A percentile compares a stretch with the other conserved stretches of the same genome.
Evolutionary conservation across 2,797 vertebrate genomes (phyloP).

Genomic region (Microctenopoma lineatum): DNA sequence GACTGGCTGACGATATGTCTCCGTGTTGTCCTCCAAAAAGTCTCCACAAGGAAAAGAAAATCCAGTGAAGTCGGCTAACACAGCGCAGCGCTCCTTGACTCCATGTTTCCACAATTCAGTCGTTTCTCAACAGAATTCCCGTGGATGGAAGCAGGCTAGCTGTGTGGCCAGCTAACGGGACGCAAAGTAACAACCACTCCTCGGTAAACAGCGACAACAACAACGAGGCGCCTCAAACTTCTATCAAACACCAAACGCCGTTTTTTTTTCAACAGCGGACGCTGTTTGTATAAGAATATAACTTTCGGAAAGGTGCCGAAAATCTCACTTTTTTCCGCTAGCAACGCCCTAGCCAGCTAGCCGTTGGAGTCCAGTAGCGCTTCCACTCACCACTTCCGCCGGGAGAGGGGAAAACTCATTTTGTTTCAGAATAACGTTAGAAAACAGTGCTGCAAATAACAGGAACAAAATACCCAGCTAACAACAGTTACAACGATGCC

Average conservation of each 20-base stretch:
- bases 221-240: slow-evolving; percentile 31
- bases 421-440: slow-evolving; percentile 28
- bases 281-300: slow-evolving; percentile 39
- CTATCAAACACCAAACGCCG: slow-evolving; percentile 3
- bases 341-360: slow-evolving; percentile 83
- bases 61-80: slow-evolving; percentile 66
- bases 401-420: slow-evolving; percentile 60
- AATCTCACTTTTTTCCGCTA: slow-evolving; percentile 78
- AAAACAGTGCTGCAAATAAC: neutral
- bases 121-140: slow-evolving; percentile 79
- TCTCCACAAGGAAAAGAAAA: slow-evolving; percentile 45
- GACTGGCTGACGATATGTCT: slow-evolving; percentile 31
- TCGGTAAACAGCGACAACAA: slow-evolving; percentile 39
- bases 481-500: neutral
- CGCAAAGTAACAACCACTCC: slow-evolving; percentile 55
- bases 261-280: slow-evolving; percentile 28
- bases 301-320: slow-evolving; percentile 57
- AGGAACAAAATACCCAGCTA: neutral
- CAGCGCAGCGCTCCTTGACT: slow-evolving; percentile 74
- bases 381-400: slow-evolving; percentile 80
- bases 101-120: slow-evolving; percentile 82
- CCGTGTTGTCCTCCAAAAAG: slow-evolving; percentile 52
- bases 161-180: slow-evolving; percentile 72
- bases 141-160: slow-evolving; percentile 74
- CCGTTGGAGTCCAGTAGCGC: slow-evolving; percentile 64